Percentiles rank a stretch among this genome's conserved stretches.
phyloP scores from a whole-genome alignment of 2,113 vertebrate genomes.

The Urocynchramus pylzowi region DNA sequence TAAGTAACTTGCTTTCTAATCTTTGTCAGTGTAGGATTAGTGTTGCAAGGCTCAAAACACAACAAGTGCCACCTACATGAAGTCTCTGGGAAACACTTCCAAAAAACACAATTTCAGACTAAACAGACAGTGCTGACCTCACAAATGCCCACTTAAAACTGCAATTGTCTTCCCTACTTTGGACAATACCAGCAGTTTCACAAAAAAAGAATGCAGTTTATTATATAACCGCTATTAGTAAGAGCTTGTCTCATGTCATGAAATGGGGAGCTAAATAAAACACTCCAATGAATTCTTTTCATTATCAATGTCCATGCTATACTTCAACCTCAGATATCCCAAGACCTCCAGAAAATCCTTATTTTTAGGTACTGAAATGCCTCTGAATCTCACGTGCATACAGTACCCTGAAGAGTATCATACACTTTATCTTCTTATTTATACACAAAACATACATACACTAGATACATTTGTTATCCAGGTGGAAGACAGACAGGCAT shows the following conservation, averaged over 20 bases:
- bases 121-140: neutral
- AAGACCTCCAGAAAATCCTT: neutral
- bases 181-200: neutral
- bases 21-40: neutral
- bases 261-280: neutral
- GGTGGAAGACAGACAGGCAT: neutral
- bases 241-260: neutral
- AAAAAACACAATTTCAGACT: neutral
- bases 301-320: neutral
- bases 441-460: neutral
- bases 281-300: neutral
- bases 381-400: neutral
- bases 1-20: neutral
- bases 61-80: neutral
- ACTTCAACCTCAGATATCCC: neutral
- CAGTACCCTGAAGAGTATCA: neutral
- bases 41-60: neutral
- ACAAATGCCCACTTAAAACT: neutral
- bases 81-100: neutral
- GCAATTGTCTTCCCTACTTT: neutral
- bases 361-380: neutral
- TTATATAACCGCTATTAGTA: neutral
- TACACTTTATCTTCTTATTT: neutral
- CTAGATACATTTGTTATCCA: neutral
- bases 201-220: neutral